Evolutionary conservation across 2,113 vertebrate genomes (phyloP), one percentile per base, ranked within the genome.

Genomic region (Gobio gobio): DNA sequence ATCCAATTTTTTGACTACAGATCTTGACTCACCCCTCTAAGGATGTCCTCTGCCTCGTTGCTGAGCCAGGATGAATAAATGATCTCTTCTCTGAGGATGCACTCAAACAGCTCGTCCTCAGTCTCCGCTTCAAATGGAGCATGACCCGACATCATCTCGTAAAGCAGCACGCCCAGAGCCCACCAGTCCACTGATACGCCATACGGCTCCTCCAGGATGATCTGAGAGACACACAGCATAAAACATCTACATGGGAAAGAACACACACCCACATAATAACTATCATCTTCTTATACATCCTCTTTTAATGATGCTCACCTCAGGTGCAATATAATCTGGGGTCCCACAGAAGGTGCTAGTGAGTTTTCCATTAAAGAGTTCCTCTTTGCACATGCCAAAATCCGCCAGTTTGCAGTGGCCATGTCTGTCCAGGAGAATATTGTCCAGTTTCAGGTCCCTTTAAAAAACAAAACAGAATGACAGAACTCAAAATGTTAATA

Each of bases 321-420:
- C 98, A 0, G 98, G 98, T 80, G 98, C 98, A 0, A 99, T 99
- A 87, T 99, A 99, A 90, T 99, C 98, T 0, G 98, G 98, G 0
- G 98, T 99, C 81, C 98, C 98, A 61, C 98, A 99, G 94, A 99
- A 99, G 0, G 98, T 99, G 22, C 94, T 95, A 0, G 98, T 99
- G 78, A 95, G 95, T 54, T 90, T 92, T 2, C 96, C 97, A 1
- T 96, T 91, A 0, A 91, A 94, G 79, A 99, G 96, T 14, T 96
- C 96, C 89, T 99, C 97, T 89, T 98, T 99, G 93, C 98, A 99
- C 98, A 99, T 99, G 40, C 98, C 98, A 5, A 99, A 99, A 91
- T 99, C 98, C 4, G 98, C 98, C 93, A 99, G 95, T 86, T 99
- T 99, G 93, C 98, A 99, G 92, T 99, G 98, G 12, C 98, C 98